These are phyloP conservation scores for Capitulum mitella DNA, from an alignment of 2,888 invertebrate species.

Conservation along the genomic window DNA sequence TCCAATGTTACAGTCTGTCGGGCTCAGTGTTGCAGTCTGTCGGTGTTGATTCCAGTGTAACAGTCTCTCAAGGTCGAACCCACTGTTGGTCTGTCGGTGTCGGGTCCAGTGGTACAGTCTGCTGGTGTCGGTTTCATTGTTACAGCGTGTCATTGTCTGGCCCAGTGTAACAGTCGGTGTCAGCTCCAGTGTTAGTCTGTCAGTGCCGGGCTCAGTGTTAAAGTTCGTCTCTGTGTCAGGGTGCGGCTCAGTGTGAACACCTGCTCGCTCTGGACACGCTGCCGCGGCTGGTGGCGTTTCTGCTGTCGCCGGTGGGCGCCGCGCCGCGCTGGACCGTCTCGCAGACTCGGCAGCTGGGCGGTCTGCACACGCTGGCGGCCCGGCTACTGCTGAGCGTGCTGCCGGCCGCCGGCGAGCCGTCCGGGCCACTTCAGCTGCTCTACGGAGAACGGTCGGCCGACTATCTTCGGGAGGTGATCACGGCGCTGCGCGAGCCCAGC, in stretches of 20 bases:
- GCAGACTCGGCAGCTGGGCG: conserved; percentile 46
- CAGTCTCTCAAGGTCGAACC: no score
- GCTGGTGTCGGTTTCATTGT: no score
- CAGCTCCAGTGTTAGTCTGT: background rate
- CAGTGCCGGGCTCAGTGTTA: no score
- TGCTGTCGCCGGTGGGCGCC: conserved; percentile 41
- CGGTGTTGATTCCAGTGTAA: no score
- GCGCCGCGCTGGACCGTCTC: conserved; percentile 44
- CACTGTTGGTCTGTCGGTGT: no score
- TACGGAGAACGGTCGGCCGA: conserved; percentile 40
- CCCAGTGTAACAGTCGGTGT: no score
- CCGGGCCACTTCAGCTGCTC: conserved; percentile 31
- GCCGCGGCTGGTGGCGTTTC: conserved; percentile 43
- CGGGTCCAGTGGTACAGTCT: no score
- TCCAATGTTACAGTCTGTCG: no score
- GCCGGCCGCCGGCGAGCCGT: conserved; percentile 31
- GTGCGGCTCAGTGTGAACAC: conserved; percentile 45
- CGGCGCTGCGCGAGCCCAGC: conserved; percentile 22
- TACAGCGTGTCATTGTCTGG: no score
- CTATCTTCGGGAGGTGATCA: conserved; percentile 6
- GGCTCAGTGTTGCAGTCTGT: no score
- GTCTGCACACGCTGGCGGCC: conserved; percentile 45
- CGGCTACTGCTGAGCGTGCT: conserved; percentile 44
- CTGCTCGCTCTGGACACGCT: conserved; percentile 45
- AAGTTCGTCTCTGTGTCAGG: no score